Evolutionary conservation across 2,797 vertebrate genomes (phyloP), one percentile per base, ranked within the genome.

Genomic region (Smutsia temminckii): DNA sequence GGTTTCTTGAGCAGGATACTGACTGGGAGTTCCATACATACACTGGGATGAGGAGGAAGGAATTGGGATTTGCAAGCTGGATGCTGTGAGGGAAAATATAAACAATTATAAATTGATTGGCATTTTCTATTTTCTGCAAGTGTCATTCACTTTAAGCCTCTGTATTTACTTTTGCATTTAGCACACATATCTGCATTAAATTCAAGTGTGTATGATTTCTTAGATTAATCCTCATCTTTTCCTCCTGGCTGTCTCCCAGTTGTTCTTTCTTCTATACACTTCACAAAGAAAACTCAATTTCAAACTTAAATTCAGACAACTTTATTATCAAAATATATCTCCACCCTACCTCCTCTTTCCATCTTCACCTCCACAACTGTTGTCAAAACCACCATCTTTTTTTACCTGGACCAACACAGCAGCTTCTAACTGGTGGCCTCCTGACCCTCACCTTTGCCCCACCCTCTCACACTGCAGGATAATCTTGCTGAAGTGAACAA

Each of bases 1-100:
- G 77, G 98, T 91, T 94, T 99, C 99, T 98, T 99, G 99, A 53
- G 98, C 97, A 93, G 98, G 80, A 97, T 99, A 99, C 32, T 99
- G 98, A 91, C 94, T 97, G 29, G 99, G 96, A 46, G 98, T 95
- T 87, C 99, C 99, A 20, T 99, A 99, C 99, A 99, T 99, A 98
- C 99, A 99, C 77, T 99, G 99, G 32, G 99, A 98, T 5, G 99
- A 99, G 11, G 99, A 98, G 9, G 99, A 97, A 37, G 98, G 94
- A 87, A 98, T 96, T 57, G 98, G 75, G 23, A 98, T 98, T 97
- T 98, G 99, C 97, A 99, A 95, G 71, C 97, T 98, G 92, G 98
- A 98, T 95, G 98, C 99, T 99, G 96, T 46, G 96, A 94, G 57
- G 64, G 57, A 72, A 95, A 97, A 91, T 4, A n/a, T 11, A 97